phyloP scores from a whole-genome alignment of 1,140 invertebrate species.

The Drosophila baimaii region DNA sequence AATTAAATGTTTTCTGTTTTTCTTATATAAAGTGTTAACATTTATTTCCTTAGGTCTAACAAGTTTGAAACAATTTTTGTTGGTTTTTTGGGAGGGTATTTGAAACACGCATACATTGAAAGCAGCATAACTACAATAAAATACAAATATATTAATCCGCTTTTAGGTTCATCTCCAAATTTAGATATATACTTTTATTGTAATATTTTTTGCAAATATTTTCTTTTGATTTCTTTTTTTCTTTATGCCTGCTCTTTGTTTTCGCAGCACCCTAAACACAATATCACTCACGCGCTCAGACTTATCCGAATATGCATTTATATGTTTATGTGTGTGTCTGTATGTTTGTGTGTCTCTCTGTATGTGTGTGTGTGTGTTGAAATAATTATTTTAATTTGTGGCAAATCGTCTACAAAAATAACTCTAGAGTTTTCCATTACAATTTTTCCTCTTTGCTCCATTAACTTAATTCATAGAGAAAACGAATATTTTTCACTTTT shows the following conservation, averaged over 20 bases:
- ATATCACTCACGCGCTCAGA: constrained; percentile 84
- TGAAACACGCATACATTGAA: constrained; percentile 57
- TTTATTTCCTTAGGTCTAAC: constrained; percentile 65
- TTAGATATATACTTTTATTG: constrained; percentile 31
- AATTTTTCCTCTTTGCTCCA: constrained; percentile 6
- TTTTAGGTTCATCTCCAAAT: constrained; percentile 2
- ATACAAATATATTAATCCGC: constrained; percentile 49
- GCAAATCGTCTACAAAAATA: constrained; percentile 30
- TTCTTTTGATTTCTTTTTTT: constrained; percentile 43
- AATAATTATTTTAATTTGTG: constrained; percentile 24
- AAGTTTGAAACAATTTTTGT: constrained; percentile 54
- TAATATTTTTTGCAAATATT: constrained; percentile 25
- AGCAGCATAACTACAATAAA: constrained; percentile 51
- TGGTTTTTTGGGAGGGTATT: constrained; percentile 45
- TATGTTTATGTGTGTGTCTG: constrained; percentile 47
- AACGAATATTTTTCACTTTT: constrained; percentile 41
- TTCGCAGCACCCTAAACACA: constrained; percentile 83
- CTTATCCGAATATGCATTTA: constrained; percentile 83
- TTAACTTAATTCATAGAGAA: constrained; percentile 46
- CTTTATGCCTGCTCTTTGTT: constrained; percentile 45
- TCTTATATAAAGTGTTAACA: constrained; percentile 62
- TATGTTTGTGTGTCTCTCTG: constrained; percentile 34
- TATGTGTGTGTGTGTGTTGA: constrained; percentile 14
- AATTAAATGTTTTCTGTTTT: constrained; percentile 48
- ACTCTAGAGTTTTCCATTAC: constrained; percentile 6